A percentile compares a stretch with the other conserved stretches of the same genome.
These are phyloP conservation scores for Tolypeutes matacus DNA, from an alignment of 2,797 vertebrate species.

Conservation along the genomic window DNA sequence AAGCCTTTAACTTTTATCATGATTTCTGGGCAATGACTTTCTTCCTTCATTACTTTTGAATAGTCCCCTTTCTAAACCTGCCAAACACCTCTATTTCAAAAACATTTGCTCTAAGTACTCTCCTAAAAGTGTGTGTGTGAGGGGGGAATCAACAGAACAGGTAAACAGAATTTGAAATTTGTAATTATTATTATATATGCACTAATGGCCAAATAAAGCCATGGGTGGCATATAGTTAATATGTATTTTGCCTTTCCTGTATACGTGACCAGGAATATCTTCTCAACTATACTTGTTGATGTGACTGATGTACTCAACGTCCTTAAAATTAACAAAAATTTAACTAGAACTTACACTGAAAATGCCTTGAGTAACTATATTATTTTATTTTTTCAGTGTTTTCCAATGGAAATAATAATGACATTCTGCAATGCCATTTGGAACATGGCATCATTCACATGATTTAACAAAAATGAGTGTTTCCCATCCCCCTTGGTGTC, in stretches of 20 bases:
- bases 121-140: neutral
- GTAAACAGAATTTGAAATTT: neutral
- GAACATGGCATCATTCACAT: neutral
- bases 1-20: neutral
- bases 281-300: neutral
- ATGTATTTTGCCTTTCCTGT: neutral
- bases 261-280: neutral
- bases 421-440: neutral
- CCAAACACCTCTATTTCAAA: neutral
- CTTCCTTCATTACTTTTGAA: neutral
- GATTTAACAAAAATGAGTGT: neutral
- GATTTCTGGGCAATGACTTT: neutral
- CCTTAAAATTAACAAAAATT: neutral
- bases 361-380: neutral
- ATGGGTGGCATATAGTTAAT: neutral
- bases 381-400: neutral
- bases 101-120: neutral
- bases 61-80: rapidly evolving
- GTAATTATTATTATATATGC: neutral
- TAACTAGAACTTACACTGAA: neutral
- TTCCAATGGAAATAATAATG: neutral
- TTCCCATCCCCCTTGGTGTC: neutral
- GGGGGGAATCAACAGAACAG: neutral
- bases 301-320: neutral
- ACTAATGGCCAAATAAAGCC: neutral